Evolutionary conservation across 2,888 invertebrate genomes (phyloP).

Genomic region (Pandemis cinnamomeana): DNA sequence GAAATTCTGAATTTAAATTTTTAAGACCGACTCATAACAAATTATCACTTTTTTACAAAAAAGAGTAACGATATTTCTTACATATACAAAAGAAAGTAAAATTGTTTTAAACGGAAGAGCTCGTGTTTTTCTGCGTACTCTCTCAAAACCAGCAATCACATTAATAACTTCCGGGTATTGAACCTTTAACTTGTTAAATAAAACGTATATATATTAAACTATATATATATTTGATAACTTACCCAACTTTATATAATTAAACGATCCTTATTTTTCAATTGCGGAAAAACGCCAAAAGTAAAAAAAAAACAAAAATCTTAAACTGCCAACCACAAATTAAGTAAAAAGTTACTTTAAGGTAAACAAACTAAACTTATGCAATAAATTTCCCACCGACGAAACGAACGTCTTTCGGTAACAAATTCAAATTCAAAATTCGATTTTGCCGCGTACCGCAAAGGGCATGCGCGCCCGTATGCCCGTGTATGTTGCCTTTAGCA

Average conservation of each 20-base stretch:
- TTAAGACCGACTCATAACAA: too few species aligned
- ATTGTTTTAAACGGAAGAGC: too few species aligned
- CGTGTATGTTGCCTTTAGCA: constrained; percentile 69
- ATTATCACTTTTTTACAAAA: too few species aligned
- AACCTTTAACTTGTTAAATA: neutral
- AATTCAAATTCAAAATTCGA: constrained; percentile 15
- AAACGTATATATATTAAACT: neutral
- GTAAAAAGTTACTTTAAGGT: neutral
- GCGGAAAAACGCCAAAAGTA: neutral
- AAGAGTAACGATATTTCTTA: too few species aligned
- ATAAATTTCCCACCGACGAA: neutral
- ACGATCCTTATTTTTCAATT: neutral
- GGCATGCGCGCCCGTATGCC: constrained; percentile 55
- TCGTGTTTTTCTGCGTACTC: too few species aligned
- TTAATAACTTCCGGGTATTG: too few species aligned
- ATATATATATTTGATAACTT: constrained; percentile 9
- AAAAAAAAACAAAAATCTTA: neutral
- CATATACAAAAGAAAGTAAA: too few species aligned
- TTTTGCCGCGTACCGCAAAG: constrained; percentile 37
- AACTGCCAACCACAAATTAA: neutral
- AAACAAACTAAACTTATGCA: neutral
- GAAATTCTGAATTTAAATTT: too few species aligned
- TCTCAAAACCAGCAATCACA: too few species aligned
- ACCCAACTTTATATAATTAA: constrained; percentile 7
- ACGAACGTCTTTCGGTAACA: neutral